Conservation (phyloP, 2,113 vertebrate genomes). For the Sprattus sprattus region DNA sequence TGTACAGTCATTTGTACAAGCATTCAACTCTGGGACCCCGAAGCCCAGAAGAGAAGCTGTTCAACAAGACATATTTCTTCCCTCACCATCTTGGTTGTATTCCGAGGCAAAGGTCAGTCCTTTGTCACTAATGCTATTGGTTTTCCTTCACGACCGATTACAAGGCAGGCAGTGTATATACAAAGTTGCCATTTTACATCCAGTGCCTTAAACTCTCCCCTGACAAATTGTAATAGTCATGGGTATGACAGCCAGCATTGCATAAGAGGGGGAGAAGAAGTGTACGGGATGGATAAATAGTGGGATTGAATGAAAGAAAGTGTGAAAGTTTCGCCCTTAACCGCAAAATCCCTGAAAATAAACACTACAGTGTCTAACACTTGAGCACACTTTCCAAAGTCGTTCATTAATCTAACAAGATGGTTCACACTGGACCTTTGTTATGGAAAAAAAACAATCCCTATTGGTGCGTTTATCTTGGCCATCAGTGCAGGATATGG, state of each 20-base stretch:
- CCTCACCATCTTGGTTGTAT: not conserved
- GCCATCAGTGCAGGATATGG: not conserved
- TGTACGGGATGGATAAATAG: not conserved
- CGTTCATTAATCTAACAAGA: not conserved
- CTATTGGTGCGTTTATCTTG: not conserved
- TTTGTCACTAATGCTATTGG: not conserved
- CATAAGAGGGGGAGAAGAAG: not conserved
- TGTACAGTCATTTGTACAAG: slow-evolving; percentile 16
- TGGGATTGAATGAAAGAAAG: not conserved
- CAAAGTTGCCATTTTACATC: not conserved
- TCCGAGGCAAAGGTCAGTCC: not conserved
- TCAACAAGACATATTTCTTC: not conserved
- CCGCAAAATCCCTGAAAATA: not conserved
- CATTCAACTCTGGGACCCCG: slow-evolving; percentile 24
- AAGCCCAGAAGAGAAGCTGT: not conserved
- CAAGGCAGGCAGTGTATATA: not conserved
- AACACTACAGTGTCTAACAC: not conserved
- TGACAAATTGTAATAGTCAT: not conserved
- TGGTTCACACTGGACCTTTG: not conserved
- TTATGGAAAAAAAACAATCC: not conserved
- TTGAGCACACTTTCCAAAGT: not conserved
- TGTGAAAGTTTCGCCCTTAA: not conserved
- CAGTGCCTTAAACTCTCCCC: not conserved
- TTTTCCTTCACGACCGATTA: not conserved
- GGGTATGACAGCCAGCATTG: not conserved